Percentiles rank a stretch among this genome's conserved stretches.
phyloP scores from a whole-genome alignment of 1,140 invertebrate genomes.

The Armadillidium nasatum region DNA sequence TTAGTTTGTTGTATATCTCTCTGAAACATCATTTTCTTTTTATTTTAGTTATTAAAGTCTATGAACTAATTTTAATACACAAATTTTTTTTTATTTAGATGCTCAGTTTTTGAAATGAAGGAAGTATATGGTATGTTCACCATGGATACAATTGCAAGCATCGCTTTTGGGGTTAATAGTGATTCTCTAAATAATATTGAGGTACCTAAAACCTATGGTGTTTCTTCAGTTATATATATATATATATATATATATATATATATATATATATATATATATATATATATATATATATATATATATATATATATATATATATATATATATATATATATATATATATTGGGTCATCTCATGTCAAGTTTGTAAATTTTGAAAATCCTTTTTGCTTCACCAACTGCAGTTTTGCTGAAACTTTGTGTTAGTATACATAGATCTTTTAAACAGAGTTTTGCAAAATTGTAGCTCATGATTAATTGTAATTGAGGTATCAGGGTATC shows the following conservation, averaged over 20 bases:
- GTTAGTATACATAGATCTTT: too few species aligned
- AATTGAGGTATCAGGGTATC: too few species aligned
- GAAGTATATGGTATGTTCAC: slow-evolving; percentile 50
- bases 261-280: neutral
- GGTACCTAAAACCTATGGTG: slow-evolving; percentile 20
- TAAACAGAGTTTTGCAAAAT: too few species aligned
- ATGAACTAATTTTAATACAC: too few species aligned
- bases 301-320: neutral
- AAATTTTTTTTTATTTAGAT: slow-evolving; percentile 24
- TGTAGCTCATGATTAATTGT: too few species aligned
- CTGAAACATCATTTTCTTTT: too few species aligned
- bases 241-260: neutral
- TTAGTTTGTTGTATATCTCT: neutral
- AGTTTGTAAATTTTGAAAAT: too few species aligned
- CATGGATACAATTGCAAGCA: slow-evolving; percentile 54
- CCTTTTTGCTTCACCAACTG: too few species aligned
- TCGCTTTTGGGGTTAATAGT: slow-evolving; percentile 53
- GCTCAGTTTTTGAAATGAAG: slow-evolving; percentile 44
- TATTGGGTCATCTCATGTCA: too few species aligned
- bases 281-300: slow-evolving; percentile 5
- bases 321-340: neutral
- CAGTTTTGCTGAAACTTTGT: too few species aligned
- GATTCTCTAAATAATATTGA: slow-evolving; percentile 44
- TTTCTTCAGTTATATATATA: neutral
- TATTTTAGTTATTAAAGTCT: too few species aligned